Percentiles rank a stretch among this genome's conserved stretches.
These are phyloP conservation scores for Tachuris rubrigastra DNA, from an alignment of 2,113 vertebrate genomes.

Conservation along the genomic window DNA sequence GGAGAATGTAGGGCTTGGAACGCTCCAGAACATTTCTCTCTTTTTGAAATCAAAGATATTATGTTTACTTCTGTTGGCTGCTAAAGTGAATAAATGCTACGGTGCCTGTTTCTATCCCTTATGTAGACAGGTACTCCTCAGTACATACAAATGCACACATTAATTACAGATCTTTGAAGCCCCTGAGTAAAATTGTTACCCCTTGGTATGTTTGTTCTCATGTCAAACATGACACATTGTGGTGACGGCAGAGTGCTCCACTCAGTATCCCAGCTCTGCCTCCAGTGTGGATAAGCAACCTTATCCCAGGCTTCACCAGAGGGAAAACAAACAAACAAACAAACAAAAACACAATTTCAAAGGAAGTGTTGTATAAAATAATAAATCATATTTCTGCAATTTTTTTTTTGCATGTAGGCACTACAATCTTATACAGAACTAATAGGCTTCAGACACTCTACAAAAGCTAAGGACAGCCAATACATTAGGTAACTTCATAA, in stretches of 20 bases:
- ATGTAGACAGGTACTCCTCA: neutral
- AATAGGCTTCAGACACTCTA: neutral
- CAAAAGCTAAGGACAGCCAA: neutral
- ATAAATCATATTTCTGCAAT: neutral
- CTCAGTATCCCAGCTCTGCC: neutral
- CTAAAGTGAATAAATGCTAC: neutral
- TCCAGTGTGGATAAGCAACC: neutral
- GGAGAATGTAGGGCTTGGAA: neutral
- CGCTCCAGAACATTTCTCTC: neutral
- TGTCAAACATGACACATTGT: neutral
- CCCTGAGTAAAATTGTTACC: neutral
- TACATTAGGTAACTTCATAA: neutral
- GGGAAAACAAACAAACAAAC: neutral
- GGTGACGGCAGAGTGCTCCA: neutral
- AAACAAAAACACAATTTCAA: neutral
- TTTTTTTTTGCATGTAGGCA: neutral
- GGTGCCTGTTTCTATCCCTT: neutral
- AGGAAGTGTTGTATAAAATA: neutral
- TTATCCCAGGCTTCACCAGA: neutral
- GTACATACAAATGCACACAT: neutral
- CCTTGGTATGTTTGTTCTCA: neutral
- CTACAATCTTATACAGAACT: neutral
- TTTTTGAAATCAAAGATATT: neutral
- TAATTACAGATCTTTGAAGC: neutral
- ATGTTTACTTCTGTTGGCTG: neutral